Evolutionary conservation across 37 sponge, comb jelly and placozoan genomes (phyloP).

Genomic region (Beroe forskalii): DNA sequence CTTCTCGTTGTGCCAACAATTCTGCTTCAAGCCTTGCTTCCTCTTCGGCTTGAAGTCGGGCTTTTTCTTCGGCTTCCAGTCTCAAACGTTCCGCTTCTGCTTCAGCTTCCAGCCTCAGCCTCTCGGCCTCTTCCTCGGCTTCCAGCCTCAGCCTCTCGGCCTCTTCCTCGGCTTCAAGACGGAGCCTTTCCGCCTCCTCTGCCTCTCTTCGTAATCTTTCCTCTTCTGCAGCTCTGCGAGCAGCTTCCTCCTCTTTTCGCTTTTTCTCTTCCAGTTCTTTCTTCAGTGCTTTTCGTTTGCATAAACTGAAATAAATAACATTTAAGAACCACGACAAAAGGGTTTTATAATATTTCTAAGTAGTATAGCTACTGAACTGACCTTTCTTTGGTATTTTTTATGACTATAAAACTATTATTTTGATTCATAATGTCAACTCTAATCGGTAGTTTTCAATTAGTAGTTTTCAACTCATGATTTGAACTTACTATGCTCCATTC

Average conservation of each 20-base stretch:
- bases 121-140: neutral
- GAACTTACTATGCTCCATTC: neutral
- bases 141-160: neutral
- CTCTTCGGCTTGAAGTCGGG: neutral
- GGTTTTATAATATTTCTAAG: too few relatives aligned
- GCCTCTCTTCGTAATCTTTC: neutral
- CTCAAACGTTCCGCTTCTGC: neutral
- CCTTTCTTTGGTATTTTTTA: too few relatives aligned
- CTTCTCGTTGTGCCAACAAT: neutral
- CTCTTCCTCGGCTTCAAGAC: slow-evolving; percentile 8
- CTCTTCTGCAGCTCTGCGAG: neutral
- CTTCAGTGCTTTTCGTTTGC: too few relatives aligned
- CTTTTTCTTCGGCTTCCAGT: neutral
- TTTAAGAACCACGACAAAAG: too few relatives aligned
- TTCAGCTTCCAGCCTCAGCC: neutral
- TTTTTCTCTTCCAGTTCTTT: neutral
- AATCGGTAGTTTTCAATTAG: too few relatives aligned
- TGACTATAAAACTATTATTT: too few relatives aligned
- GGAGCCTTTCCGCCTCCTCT: neutral
- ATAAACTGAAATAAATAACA: slow-evolving; percentile 35
- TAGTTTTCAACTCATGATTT: too few relatives aligned
- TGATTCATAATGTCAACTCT: too few relatives aligned
- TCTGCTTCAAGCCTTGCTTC: neutral
- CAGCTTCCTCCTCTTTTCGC: slow-evolving; percentile 35
- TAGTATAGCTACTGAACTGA: too few relatives aligned